Evolutionary conservation across 2,797 vertebrate species (phyloP).

Genomic region (Acipenser ruthenus): DNA sequence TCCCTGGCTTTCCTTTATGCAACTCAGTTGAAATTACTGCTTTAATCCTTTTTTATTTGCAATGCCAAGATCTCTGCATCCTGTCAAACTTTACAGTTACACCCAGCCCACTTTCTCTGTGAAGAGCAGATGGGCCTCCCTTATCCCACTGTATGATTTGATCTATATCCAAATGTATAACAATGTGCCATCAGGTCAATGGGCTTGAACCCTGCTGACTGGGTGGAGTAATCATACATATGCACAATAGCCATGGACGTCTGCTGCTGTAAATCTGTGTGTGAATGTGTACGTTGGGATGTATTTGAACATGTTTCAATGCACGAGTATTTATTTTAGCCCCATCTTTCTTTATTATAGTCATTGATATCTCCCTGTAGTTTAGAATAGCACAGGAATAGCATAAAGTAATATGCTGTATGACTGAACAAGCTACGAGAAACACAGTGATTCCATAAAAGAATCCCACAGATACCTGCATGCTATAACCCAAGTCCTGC

Average conservation of each 20-base stretch:
- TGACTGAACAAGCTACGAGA: too few relatives aligned
- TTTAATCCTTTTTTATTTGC: constrained; percentile 32
- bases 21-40: constrained; percentile 20
- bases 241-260: constrained; percentile 19
- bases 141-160: constrained; percentile 26
- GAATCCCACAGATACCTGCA: too few relatives aligned
- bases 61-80: constrained; percentile 29
- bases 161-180: constrained; percentile 22
- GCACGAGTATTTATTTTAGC: too few relatives aligned
- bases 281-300: too few relatives aligned
- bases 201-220: constrained; percentile 16
- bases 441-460: too few relatives aligned
- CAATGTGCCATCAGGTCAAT: constrained; percentile 11
- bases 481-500: too few relatives aligned
- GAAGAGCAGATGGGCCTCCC: constrained; percentile 41
- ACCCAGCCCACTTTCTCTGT: constrained; percentile 31
- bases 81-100: constrained; percentile 20
- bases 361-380: too few relatives aligned
- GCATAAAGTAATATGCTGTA: too few relatives aligned
- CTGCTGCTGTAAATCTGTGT: not conserved
- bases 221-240: constrained; percentile 23
- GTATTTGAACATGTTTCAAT: too few relatives aligned
- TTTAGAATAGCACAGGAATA: too few relatives aligned
- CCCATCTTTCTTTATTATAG: too few relatives aligned
- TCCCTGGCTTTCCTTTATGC: constrained; percentile 31